Conservation (phyloP, 1,140 invertebrate genomes). For the Danaus melanippus region DNA sequence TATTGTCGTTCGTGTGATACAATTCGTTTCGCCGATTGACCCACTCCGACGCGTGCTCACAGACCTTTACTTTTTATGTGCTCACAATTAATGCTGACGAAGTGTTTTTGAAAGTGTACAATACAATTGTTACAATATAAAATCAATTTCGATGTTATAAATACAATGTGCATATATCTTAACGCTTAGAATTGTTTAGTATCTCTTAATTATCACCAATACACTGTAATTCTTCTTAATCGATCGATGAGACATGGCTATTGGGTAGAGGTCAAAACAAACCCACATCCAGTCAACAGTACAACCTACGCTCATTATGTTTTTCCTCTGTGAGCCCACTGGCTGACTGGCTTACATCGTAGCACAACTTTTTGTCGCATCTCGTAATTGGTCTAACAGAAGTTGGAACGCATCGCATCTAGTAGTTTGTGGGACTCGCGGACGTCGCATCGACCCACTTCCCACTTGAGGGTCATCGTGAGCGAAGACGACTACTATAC, state of each 20-base stretch:
- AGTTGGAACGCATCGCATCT: slow-evolving; percentile 14
- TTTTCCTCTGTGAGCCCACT: slow-evolving; percentile 8
- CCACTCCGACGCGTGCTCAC: slow-evolving; percentile 35
- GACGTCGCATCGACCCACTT: slow-evolving; percentile 14
- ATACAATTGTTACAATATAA: no score
- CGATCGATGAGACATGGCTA: no score
- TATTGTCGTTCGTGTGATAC: slow-evolving; percentile 27
- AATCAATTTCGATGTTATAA: no score
- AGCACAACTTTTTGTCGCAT: slow-evolving; percentile 15
- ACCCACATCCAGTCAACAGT: slow-evolving; percentile 11
- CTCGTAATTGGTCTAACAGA: slow-evolving; percentile 22
- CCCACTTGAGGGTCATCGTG: slow-evolving; percentile 8
- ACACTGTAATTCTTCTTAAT: no score
- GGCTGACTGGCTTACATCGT: slow-evolving; percentile 19
- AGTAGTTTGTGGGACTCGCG: slow-evolving; percentile 19
- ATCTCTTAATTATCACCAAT: no score
- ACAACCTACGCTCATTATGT: slow-evolving; percentile 17
- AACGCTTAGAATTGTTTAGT: no score
- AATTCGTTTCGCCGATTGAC: slow-evolving; percentile 44
- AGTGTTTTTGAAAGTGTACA: background rate
- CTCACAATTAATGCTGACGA: slow-evolving; percentile 11
- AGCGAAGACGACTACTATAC: no score
- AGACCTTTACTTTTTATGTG: slow-evolving; percentile 27
- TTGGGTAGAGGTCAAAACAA: slow-evolving; percentile 7
- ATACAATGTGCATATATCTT: no score